These are phyloP conservation scores for Takifugu flavidus DNA, from an alignment of 2,113 vertebrate species.

Conservation along the genomic window DNA sequence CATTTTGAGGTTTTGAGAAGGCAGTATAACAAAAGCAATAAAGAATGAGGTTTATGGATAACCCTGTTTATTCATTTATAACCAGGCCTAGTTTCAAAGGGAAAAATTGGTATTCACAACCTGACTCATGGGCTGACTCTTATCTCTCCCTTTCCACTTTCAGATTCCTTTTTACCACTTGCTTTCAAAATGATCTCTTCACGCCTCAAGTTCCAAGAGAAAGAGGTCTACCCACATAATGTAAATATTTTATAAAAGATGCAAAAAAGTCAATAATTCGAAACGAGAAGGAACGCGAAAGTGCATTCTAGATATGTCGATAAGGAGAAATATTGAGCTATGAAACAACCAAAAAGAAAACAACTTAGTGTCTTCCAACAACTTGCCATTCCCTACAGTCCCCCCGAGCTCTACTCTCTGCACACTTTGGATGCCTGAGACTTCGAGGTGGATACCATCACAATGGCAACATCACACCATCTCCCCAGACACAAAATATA, in stretches of 20 bases:
- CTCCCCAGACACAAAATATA: no score
- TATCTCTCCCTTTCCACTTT: constrained; percentile 48
- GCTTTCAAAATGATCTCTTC: constrained; percentile 66
- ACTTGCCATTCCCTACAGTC: no score
- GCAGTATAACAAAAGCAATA: constrained; percentile 23
- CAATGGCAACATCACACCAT: no score
- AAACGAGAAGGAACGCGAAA: constrained; percentile 43
- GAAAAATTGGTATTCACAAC: constrained; percentile 64
- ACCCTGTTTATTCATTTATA: constrained; percentile 64
- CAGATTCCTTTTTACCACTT: constrained; percentile 36
- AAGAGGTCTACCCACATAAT: constrained; percentile 68
- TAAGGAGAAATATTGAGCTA: constrained; percentile 34
- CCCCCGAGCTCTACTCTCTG: no score
- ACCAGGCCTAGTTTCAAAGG: constrained; percentile 59
- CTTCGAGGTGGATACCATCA: no score
- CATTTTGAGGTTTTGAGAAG: no score
- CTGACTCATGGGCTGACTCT: constrained; percentile 42
- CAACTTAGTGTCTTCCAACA: no score
- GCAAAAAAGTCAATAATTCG: constrained; percentile 71
- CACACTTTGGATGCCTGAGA: no score
- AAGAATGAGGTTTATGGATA: constrained; percentile 54
- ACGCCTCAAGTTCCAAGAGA: constrained; percentile 64
- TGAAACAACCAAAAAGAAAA: no score
- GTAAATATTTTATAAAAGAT: constrained; percentile 76
- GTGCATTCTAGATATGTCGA: constrained; percentile 36